Evolutionary conservation across 2,797 vertebrate species (phyloP).

Genomic region (Sebastes hubbsi): DNA sequence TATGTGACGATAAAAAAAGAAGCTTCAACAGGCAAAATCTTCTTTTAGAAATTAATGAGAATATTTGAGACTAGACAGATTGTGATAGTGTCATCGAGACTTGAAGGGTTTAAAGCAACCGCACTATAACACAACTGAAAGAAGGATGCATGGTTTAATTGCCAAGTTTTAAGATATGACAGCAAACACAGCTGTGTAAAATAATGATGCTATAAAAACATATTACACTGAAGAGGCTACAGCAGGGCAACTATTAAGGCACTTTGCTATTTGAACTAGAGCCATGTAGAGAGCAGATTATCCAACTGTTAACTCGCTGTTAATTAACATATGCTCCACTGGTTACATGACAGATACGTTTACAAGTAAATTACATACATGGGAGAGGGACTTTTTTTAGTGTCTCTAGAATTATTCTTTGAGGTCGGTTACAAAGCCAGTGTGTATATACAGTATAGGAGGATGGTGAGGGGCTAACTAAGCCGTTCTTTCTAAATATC

Average conservation of each 20-base stretch:
- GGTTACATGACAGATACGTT: constrained; percentile 2
- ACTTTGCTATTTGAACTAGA: neutral
- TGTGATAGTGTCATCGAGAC: neutral
- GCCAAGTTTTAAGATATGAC: neutral
- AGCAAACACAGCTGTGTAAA: neutral
- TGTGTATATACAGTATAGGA: neutral
- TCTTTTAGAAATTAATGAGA: neutral
- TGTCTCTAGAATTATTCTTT: neutral
- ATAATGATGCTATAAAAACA: neutral
- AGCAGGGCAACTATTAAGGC: constrained; percentile 1
- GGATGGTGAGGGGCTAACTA: neutral
- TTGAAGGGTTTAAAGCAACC: neutral
- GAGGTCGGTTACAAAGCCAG: neutral
- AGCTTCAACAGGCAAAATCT: neutral
- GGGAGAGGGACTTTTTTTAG: neutral
- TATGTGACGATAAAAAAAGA: neutral
- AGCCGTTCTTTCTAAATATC: constrained; percentile 16
- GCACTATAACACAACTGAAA: neutral
- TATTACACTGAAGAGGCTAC: neutral
- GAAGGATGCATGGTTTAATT: neutral
- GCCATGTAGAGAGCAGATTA: constrained; percentile 44
- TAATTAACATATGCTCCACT: constrained; percentile 42
- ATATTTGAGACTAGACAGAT: too few species aligned
- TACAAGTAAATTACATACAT: neutral
- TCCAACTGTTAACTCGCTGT: constrained; percentile 16